Conservation (phyloP, 2,113 vertebrate genomes). For the Isurus oxyrinchus region DNA sequence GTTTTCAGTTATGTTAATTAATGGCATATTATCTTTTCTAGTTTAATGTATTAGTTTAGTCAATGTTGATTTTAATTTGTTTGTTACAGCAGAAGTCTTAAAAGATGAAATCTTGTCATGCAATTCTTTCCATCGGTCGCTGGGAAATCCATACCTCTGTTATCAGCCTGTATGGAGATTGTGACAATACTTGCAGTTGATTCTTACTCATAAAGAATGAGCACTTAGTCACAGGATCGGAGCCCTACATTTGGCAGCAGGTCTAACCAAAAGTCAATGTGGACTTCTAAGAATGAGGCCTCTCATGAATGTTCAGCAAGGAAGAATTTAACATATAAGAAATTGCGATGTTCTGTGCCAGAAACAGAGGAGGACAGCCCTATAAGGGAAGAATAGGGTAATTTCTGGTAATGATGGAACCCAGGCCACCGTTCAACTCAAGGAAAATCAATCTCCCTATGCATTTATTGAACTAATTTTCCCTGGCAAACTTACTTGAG, state of each 20-base stretch:
- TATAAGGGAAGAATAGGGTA: background rate
- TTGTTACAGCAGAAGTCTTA: no score
- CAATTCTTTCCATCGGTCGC: no score
- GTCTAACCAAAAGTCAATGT: background rate
- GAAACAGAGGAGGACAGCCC: background rate
- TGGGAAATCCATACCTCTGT: no score
- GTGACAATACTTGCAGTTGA: no score
- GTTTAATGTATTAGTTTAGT: no score
- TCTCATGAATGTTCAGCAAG: background rate
- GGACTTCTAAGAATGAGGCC: background rate
- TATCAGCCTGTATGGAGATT: no score
- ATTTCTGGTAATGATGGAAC: background rate
- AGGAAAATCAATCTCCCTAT: background rate
- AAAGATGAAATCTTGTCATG: no score
- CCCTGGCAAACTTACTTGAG: background rate
- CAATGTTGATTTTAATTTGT: no score
- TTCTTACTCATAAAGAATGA: background rate
- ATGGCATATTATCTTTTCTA: no score
- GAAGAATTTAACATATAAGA: background rate
- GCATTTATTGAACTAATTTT: background rate
- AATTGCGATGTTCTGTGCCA: background rate
- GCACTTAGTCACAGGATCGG: background rate
- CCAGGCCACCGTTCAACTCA: background rate
- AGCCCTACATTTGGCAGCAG: background rate
- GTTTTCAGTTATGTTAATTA: no score